phyloP scores from a whole-genome alignment of 2,888 invertebrate species.

The Strigamia maritima region DNA sequence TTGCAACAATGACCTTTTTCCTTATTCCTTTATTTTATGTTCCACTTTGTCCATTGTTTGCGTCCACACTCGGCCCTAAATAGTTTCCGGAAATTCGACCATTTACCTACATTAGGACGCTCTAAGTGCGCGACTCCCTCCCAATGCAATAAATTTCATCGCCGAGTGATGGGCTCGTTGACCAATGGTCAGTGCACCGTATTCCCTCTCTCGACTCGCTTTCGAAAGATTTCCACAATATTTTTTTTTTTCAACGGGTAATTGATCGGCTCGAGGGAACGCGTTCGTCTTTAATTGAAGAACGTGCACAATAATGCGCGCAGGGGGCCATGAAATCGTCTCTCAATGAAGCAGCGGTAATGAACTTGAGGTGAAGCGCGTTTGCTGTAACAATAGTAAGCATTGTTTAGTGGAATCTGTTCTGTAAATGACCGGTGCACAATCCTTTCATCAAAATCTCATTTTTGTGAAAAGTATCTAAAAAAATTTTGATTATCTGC shows the following conservation, averaged over 20 bases:
- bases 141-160: background rate
- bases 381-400: background rate
- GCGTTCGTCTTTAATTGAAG: conserved; percentile 32
- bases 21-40: conserved; percentile 2
- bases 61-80: background rate
- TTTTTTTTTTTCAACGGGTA: conserved; percentile 20
- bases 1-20: background rate
- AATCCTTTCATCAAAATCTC: no score
- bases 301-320: conserved; percentile 32
- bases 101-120: conserved; percentile 32
- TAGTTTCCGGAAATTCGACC: background rate
- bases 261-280: conserved; percentile 22
- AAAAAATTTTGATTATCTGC: no score
- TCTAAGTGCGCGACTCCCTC: conserved; percentile 20
- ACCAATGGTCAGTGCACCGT: conserved; percentile 28
- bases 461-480: no score
- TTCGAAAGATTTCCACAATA: conserved; percentile 14
- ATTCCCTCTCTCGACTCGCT: background rate
- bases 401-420: conserved; percentile 5
- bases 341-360: conserved; percentile 30
- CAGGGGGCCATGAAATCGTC: conserved; percentile 28
- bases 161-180: conserved; percentile 5
- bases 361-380: conserved; percentile 32
- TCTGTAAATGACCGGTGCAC: background rate
- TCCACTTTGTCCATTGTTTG: conserved; percentile 20